Evolutionary conservation across 2,113 vertebrate species (phyloP).

Genomic region (Ciconia stormi): DNA sequence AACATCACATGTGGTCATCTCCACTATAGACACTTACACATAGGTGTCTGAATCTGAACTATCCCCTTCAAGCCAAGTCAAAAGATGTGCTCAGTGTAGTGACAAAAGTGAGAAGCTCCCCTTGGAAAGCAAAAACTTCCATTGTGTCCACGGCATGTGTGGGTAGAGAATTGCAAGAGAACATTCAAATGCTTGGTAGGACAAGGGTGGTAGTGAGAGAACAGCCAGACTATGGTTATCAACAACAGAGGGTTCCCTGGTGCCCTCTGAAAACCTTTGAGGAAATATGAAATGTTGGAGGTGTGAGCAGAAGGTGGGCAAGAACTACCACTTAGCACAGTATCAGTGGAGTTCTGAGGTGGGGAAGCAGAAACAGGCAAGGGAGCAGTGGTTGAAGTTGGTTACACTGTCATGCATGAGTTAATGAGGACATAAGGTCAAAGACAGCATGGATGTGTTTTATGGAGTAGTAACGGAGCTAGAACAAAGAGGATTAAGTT

Average conservation of each 20-base stretch:
- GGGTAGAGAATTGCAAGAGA: not conserved
- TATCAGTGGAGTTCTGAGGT: not conserved
- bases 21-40: not conserved
- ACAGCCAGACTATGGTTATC: not conserved
- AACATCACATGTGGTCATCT: not conserved
- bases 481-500: not conserved
- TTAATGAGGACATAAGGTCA: not conserved
- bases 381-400: not conserved
- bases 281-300: not conserved
- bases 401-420: not conserved
- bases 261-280: not conserved
- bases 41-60: not conserved
- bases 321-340: not conserved
- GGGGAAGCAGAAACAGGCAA: not conserved
- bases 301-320: not conserved
- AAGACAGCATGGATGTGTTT: not conserved
- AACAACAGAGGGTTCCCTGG: not conserved
- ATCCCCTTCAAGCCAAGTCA: not conserved
- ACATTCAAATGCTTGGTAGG: not conserved
- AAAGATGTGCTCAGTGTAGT: not conserved
- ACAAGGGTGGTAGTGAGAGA: not conserved
- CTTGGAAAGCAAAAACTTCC: not conserved
- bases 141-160: not conserved
- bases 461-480: not conserved
- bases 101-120: not conserved